phyloP scores from a whole-genome alignment of 2,888 invertebrate genomes.

The Cantharis lateralis region DNA sequence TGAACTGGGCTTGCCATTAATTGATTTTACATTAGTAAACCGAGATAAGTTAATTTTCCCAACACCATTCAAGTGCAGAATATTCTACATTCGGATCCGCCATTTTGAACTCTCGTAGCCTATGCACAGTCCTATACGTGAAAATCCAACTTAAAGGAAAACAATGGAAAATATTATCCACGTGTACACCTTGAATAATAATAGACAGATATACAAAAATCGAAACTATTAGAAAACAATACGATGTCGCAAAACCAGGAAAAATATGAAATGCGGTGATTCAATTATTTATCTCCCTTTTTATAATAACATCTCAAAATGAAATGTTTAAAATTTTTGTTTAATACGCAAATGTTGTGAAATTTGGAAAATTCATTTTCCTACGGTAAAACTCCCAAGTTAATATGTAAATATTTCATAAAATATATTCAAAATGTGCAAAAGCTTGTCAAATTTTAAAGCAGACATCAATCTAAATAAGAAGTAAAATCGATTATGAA shows the following conservation, averaged over 20 bases:
- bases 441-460: not conserved
- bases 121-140: too few species aligned
- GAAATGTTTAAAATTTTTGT: not conserved
- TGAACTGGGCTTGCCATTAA: not conserved
- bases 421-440: not conserved
- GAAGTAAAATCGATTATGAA: not conserved
- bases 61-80: not conserved
- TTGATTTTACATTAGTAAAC: not conserved
- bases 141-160: too few species aligned
- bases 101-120: too few species aligned
- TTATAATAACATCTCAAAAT: not conserved
- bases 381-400: not conserved
- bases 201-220: not conserved
- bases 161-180: too few species aligned
- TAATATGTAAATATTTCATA: not conserved
- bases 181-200: too few species aligned
- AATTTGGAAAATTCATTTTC: not conserved
- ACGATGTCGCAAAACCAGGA: not conserved
- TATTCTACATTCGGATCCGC: too few species aligned
- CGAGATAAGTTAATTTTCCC: not conserved
- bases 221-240: not conserved
- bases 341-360: not conserved
- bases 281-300: not conserved
- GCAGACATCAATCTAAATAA: not conserved
- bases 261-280: not conserved